phyloP scores from a whole-genome alignment of 2,113 vertebrate genomes.

The Cheirogaleus medius region DNA sequence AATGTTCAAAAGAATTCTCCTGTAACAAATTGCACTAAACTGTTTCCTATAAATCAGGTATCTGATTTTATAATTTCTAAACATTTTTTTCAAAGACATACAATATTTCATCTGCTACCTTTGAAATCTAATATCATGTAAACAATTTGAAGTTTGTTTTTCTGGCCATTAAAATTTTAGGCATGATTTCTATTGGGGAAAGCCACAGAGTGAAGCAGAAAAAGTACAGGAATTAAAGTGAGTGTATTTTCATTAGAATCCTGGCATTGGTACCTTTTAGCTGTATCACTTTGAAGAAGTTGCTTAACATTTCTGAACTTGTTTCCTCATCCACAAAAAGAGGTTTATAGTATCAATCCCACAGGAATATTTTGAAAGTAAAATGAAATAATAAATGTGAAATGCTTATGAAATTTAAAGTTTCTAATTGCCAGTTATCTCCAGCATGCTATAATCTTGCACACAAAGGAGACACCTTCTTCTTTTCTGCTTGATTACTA shows the following conservation, averaged over 20 bases:
- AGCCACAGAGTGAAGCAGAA: background rate
- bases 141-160: background rate
- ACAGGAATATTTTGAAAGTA: slow-evolving; percentile 1
- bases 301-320: background rate
- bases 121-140: background rate
- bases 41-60: background rate
- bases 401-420: background rate
- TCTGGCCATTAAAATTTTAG: background rate
- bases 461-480: background rate
- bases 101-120: background rate
- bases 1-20: background rate
- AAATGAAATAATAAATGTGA: background rate
- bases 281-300: background rate
- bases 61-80: background rate
- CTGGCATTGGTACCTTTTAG: background rate
- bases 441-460: background rate
- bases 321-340: background rate
- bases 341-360: background rate
- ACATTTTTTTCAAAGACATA: background rate
- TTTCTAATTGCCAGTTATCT: background rate
- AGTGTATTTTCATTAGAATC: background rate
- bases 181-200: background rate
- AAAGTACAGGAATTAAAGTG: background rate
- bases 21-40: background rate
- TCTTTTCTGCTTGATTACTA: background rate